These are phyloP conservation scores for Protophormia terraenovae DNA, from an alignment of 2,888 invertebrate genomes.

Conservation along the genomic window DNA sequence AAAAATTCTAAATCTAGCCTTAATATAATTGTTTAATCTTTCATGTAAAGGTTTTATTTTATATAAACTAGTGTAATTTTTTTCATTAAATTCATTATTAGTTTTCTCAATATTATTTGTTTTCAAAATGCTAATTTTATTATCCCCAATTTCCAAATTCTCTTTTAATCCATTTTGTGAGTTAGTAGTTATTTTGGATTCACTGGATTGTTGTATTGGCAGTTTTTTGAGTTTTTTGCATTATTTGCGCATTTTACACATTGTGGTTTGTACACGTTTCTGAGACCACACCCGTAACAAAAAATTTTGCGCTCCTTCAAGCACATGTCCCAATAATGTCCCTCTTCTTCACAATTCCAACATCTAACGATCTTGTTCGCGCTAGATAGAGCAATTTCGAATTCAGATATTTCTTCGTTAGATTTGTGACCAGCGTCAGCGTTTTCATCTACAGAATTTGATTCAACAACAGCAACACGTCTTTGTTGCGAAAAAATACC, in stretches of 20 bases:
- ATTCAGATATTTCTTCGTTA: not conserved
- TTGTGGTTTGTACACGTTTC: conserved; percentile 22
- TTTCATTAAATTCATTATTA: not conserved
- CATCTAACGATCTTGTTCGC: not conserved
- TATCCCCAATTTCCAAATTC: not conserved
- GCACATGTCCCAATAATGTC: conserved; percentile 18
- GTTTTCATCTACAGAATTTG: not conserved
- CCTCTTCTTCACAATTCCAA: conserved; percentile 31
- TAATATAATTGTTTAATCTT: not conserved
- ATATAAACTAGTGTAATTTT: not conserved
- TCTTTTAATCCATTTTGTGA: not conserved
- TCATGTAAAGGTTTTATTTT: not conserved
- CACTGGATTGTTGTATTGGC: not conserved
- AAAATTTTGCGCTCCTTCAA: conserved; percentile 6
- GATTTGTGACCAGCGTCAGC: not conserved
- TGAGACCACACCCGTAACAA: conserved; percentile 27
- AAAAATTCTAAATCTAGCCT: not conserved
- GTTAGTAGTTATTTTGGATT: not conserved
- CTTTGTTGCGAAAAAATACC: not conserved
- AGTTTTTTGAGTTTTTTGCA: conserved; percentile 4
- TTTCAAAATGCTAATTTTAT: not conserved
- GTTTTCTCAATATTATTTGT: not conserved
- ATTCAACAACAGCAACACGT: not conserved
- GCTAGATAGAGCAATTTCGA: not conserved
- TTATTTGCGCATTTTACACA: not conserved